These are phyloP conservation scores for Paramisgurnus dabryanus DNA, from an alignment of 2,113 vertebrate genomes.

Conservation along the genomic window DNA sequence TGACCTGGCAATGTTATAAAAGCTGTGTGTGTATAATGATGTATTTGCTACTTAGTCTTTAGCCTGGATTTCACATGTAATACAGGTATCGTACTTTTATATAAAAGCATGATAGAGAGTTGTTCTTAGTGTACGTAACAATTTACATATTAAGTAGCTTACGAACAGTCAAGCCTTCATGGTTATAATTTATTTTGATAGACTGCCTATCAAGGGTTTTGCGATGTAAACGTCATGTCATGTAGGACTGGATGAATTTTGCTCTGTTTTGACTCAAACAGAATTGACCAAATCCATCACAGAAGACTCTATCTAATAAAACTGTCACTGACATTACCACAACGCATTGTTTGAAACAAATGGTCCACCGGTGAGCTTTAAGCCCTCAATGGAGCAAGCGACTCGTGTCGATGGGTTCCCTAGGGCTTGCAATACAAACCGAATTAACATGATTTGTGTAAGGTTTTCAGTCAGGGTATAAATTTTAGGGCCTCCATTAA, in stretches of 20 bases:
- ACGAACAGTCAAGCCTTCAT: not conserved
- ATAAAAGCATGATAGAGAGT: not conserved
- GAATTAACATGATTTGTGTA: constrained; percentile 37
- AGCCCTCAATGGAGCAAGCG: constrained; percentile 18
- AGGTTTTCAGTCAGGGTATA: constrained; percentile 27
- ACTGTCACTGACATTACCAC: constrained; percentile 33
- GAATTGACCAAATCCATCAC: constrained; percentile 25
- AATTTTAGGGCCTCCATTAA: constrained; percentile 18
- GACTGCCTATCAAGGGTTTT: not conserved
- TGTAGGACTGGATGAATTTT: not conserved
- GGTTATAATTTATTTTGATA: not conserved
- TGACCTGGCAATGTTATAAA: not conserved
- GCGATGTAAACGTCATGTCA: not conserved
- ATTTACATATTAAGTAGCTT: not conserved
- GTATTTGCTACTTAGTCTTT: no score
- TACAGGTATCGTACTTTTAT: no score
- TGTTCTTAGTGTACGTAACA: not conserved
- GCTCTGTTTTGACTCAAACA: not conserved
- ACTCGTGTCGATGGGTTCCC: not conserved
- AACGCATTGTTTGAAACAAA: constrained; percentile 37
- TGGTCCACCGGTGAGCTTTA: not conserved
- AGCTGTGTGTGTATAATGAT: no score
- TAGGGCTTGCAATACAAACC: constrained; percentile 25
- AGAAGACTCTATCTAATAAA: constrained; percentile 38
- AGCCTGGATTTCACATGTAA: no score